A percentile compares a stretch with the other conserved stretches of the same genome.
Conservation (phyloP, 2,113 vertebrate genomes). For the Pelodiscus sinensis region DNA sequence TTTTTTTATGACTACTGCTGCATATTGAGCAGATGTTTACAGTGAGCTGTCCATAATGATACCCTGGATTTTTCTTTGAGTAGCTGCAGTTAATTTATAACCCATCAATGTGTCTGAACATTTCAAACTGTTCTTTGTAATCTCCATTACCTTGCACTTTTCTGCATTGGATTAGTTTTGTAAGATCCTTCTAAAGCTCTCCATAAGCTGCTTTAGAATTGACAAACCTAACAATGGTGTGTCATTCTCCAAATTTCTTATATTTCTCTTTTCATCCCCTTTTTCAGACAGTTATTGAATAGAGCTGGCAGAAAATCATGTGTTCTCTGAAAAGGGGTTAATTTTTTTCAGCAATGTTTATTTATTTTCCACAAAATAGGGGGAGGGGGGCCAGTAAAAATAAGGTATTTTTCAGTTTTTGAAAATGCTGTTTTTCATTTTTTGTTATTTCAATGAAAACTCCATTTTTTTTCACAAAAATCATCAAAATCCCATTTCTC, state of each 20-base stretch:
- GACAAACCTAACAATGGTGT: neutral
- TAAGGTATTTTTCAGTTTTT: neutral
- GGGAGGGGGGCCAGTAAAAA: neutral
- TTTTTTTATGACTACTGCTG: neutral
- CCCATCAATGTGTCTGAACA: neutral
- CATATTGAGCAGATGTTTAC: neutral
- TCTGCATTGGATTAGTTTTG: neutral
- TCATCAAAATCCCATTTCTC: neutral
- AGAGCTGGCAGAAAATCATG: neutral
- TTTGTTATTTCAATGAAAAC: neutral
- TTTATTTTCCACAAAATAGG: neutral
- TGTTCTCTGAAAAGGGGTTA: neutral
- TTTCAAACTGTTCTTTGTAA: neutral
- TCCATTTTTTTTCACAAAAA: neutral
- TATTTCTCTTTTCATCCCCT: neutral
- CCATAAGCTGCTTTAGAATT: neutral
- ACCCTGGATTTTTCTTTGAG: neutral
- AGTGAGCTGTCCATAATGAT: neutral
- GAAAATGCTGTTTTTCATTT: neutral
- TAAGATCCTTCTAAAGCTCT: neutral
- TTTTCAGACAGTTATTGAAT: neutral
- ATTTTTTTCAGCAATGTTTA: fast-evolving
- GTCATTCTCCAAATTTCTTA: neutral
- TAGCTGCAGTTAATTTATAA: neutral
- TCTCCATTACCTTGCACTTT: neutral